Evolutionary conservation across 2,113 vertebrate genomes (phyloP), one percentile per base, ranked within the genome.

Genomic region (Takifugu flavidus): DNA sequence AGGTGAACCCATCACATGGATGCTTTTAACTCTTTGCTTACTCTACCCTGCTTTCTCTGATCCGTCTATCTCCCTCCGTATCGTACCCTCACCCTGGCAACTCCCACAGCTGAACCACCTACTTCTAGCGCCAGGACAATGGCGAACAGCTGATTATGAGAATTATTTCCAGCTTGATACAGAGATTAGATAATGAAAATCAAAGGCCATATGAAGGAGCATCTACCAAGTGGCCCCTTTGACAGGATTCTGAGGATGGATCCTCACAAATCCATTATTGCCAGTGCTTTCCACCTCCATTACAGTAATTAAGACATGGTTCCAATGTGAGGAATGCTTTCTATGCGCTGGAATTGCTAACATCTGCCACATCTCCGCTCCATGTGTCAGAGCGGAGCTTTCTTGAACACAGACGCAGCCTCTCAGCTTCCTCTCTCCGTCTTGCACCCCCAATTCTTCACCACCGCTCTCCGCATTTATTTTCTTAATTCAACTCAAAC

Each of bases 401-500:
- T 77, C 83, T 87, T 84, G 87, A 89, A 82, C 71, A 84, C 82
- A 86, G 77, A 82, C 82, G 74, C 88, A 26, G 74, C 59, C 61
- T 80, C 83, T 78, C 73, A 27, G 13, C 56, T 59, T 44, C 54
- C 28, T 62, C 53, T 56, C 31, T 49, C 47, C n/a, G 15, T 49
- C 47, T 49, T n/a, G 4, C 47, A 20, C 20, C 31, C 42, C 28
- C 52, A 26, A 56, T 83, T 75, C 67, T 83, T 68, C 58, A 55
- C 73, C 72, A 58, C 74, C 67, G 77, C 66, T 77, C 79, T 84
- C 84, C 62, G 83, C 84, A 88, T 91, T 89, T 91, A 89, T 91
- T 91, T 91, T 89, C 89, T 86, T 89, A 91, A 92, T 89, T 89
- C 85, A 72, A 75, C 85, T 91, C 89, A 89, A 89, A 90, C 86